phyloP scores from a whole-genome alignment of 2,797 vertebrate genomes.

The Lindbergichthys nudifrons region DNA sequence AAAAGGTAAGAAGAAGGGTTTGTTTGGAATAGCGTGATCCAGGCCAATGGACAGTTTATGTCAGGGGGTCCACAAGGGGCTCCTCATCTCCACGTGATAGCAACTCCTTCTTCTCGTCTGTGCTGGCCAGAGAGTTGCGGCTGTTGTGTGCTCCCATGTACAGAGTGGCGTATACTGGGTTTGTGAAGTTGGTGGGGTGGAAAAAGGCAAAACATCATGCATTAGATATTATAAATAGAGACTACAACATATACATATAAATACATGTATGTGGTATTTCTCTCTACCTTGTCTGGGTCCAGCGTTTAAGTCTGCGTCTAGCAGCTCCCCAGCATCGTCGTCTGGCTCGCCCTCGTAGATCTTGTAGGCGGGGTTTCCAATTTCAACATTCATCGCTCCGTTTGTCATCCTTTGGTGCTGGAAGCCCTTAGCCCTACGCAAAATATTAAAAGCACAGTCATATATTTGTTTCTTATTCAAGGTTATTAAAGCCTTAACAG shows the following conservation, averaged over 20 bases:
- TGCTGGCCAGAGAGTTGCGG: slow-evolving; percentile 97
- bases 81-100: slow-evolving; percentile 93
- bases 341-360: slow-evolving; percentile 97
- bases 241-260: not conserved
- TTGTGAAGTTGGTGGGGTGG: slow-evolving; percentile 98
- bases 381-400: slow-evolving; percentile 97
- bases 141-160: slow-evolving; percentile 98
- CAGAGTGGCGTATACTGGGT: slow-evolving; percentile 96
- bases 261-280: not conserved
- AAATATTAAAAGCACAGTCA: slow-evolving; percentile 15
- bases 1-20: slow-evolving; percentile 82
- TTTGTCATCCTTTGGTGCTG: slow-evolving; percentile 97
- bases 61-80: slow-evolving; percentile 91
- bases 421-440: slow-evolving; percentile 93
- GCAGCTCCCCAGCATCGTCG: slow-evolving; percentile 90
- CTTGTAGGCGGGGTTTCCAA: slow-evolving; percentile 98
- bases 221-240: slow-evolving; percentile 9
- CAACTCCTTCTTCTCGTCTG: slow-evolving; percentile 97
- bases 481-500: slow-evolving; percentile 27
- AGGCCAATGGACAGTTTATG: slow-evolving; percentile 81
- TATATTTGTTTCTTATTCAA: not conserved
- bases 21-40: slow-evolving; percentile 70
- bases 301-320: slow-evolving; percentile 93
- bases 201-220: slow-evolving; percentile 5
- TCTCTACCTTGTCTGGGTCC: slow-evolving; percentile 92